Percentiles rank a stretch among this genome's conserved stretches.
Conservation (phyloP, 2,797 vertebrate species). For the Megalops cyprinoides region DNA sequence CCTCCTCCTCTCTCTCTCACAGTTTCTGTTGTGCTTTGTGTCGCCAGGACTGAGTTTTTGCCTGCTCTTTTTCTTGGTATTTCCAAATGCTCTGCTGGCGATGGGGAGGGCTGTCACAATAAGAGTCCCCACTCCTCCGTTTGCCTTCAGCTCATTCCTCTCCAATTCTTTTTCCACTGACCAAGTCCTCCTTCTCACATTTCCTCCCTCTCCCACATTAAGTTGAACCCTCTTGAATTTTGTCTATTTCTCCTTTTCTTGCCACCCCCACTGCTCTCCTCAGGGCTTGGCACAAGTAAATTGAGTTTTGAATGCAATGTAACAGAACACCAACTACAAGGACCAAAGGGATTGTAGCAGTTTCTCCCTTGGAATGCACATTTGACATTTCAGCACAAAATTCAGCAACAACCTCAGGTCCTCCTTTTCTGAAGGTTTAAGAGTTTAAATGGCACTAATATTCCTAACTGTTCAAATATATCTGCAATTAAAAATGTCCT, state of each 20-base stretch:
- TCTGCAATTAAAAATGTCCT: neutral
- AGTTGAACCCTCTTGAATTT: neutral
- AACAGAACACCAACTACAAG: constrained; percentile 11
- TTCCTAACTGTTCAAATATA: neutral
- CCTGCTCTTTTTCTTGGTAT: neutral
- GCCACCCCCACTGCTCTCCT: neutral
- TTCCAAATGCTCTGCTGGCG: constrained; percentile 63
- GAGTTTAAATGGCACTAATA: neutral
- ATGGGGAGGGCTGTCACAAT: constrained; percentile 64
- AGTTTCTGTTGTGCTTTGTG: constrained; percentile 60
- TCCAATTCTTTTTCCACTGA: neutral
- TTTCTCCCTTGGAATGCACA: neutral
- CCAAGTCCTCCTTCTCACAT: neutral
- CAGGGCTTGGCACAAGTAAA: constrained; percentile 8
- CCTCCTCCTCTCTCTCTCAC: neutral
- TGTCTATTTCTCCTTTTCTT: neutral
- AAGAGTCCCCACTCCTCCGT: constrained; percentile 45
- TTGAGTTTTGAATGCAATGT: constrained; percentile 14
- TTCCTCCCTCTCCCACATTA: neutral
- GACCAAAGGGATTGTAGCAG: neutral
- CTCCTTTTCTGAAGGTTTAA: neutral
- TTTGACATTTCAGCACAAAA: constrained; percentile 14
- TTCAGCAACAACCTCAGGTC: neutral
- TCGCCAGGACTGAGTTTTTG: constrained; percentile 53
- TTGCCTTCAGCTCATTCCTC: neutral